Evolutionary conservation across 2,113 vertebrate genomes (phyloP).

Genomic region (Ictidomys tridecemlineatus): DNA sequence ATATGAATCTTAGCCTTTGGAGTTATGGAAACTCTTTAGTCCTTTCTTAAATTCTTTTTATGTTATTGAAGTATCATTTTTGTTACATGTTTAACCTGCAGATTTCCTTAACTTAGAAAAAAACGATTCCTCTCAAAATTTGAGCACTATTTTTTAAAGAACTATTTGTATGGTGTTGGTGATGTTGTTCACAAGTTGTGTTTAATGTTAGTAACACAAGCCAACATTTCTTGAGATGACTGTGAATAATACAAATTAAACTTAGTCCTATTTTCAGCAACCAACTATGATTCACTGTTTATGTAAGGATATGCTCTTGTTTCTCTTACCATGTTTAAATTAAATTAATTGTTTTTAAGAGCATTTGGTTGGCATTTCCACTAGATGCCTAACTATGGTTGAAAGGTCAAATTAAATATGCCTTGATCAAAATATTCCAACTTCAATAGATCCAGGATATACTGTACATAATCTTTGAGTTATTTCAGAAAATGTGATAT

Average conservation of each 20-base stretch:
- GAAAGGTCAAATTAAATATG: not conserved
- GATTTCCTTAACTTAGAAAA: not conserved
- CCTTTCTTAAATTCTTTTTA: not conserved
- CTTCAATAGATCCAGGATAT: not conserved
- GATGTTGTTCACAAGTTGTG: not conserved
- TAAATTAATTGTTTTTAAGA: not conserved
- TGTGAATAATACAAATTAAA: not conserved
- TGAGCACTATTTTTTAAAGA: not conserved
- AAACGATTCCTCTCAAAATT: conserved; percentile 15
- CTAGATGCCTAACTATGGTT: not conserved
- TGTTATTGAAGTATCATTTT: not conserved
- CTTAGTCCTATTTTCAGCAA: not conserved
- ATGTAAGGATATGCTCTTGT: not conserved
- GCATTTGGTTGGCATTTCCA: not conserved
- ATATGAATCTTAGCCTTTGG: not conserved
- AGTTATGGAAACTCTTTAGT: not conserved
- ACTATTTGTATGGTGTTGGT: not conserved
- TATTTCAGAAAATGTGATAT: not conserved
- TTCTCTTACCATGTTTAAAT: not conserved
- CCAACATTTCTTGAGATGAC: not conserved
- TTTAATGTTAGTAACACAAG: not conserved
- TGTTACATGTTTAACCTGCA: not conserved
- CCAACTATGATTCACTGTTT: not conserved
- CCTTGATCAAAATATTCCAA: not conserved
- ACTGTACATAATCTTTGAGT: not conserved